Evolutionary conservation across 2,888 invertebrate species (phyloP).

Genomic region (Drosophila kuntzei): DNA sequence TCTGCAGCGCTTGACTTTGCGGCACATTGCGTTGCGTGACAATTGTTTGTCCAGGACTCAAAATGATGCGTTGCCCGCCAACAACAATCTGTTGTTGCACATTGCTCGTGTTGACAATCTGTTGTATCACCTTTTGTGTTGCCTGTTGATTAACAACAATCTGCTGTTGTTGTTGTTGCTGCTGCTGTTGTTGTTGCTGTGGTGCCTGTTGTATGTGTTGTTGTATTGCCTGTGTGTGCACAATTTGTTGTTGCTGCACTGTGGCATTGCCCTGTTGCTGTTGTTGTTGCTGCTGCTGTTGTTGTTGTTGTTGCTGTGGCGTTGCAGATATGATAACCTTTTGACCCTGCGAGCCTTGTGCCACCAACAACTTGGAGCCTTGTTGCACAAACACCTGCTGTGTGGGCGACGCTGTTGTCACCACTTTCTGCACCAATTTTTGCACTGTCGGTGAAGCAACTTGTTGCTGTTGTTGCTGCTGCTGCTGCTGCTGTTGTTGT

Average conservation of each 20-base stretch:
- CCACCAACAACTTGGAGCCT: constrained; percentile 84
- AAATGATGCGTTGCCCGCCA: constrained; percentile 85
- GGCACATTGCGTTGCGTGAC: constrained; percentile 84
- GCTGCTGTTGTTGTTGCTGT: constrained; percentile 44
- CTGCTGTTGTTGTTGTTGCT: constrained; percentile 68
- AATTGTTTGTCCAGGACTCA: constrained; percentile 85
- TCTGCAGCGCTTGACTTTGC: constrained; percentile 78
- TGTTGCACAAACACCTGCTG: constrained; percentile 84
- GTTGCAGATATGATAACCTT: constrained; percentile 84
- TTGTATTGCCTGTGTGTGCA: constrained; percentile 61
- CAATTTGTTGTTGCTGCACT: constrained; percentile 73
- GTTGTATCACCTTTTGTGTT: constrained; percentile 85
- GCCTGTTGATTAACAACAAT: constrained; percentile 71
- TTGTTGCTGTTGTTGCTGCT: constrained; percentile 26
- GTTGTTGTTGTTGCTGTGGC: constrained; percentile 54
- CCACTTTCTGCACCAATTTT: constrained; percentile 71
- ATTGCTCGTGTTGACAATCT: constrained; percentile 85
- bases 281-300: constrained; percentile 54
- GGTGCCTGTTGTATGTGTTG: constrained; percentile 52
- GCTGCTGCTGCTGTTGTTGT: constrained; percentile 45
- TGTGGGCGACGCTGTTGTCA: constrained; percentile 40
- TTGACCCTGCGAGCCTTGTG: constrained; percentile 84
- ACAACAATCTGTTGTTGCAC: constrained; percentile 85
- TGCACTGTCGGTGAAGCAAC: constrained; percentile 61
- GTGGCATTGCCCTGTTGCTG: constrained; percentile 52